These are phyloP conservation scores for Calycopis cecrops DNA, from an alignment of 1,140 invertebrate species.

Conservation along the genomic window DNA sequence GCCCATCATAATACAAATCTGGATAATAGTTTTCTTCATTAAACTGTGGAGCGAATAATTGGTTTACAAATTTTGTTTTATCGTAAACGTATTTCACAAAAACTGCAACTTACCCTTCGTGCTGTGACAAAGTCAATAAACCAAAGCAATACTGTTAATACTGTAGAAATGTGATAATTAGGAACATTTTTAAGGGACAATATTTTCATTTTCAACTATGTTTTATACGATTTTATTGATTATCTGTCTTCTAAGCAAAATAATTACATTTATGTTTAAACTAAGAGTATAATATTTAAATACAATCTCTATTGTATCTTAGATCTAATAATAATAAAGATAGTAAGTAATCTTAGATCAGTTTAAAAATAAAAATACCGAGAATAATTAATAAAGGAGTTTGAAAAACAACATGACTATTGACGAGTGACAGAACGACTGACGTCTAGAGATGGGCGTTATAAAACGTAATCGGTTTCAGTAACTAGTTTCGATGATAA, in stretches of 20 bases:
- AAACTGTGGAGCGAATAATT: constrained; percentile 34
- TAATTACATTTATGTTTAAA: not conserved
- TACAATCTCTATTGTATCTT: not conserved
- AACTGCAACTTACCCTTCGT: constrained; percentile 36
- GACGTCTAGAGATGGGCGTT: no score
- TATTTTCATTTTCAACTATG: constrained; percentile 5
- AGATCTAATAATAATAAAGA: not conserved
- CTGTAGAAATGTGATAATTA: constrained; percentile 7
- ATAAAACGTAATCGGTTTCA: no score
- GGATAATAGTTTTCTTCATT: constrained; percentile 41
- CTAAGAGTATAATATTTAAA: not conserved
- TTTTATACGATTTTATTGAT: not conserved
- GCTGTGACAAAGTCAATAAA: constrained; percentile 34
- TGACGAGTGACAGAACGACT: no score
- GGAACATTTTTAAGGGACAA: constrained; percentile 1
- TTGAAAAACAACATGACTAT: no score
- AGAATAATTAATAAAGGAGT: no score
- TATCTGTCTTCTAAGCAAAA: not conserved
- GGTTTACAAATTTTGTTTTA: not conserved
- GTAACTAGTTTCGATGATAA: no score
- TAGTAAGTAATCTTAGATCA: no score
- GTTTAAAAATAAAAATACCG: no score
- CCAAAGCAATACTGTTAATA: constrained; percentile 16
- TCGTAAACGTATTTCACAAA: not conserved
- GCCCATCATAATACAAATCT: constrained; percentile 36